phyloP scores from a whole-genome alignment of 2,797 vertebrate genomes.

The Parauchenoglanis ngamensis region DNA sequence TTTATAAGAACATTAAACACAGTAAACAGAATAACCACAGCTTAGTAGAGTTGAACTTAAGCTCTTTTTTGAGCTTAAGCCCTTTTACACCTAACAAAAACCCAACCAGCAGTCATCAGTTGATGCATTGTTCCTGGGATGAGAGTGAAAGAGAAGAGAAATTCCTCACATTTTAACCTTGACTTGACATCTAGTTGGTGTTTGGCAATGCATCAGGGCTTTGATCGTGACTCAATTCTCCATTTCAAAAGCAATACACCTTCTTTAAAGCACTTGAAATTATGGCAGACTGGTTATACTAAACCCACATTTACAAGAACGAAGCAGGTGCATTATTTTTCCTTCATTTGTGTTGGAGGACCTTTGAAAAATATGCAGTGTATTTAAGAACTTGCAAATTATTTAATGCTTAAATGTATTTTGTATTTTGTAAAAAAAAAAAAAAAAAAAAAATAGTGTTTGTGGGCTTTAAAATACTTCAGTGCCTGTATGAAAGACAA shows the following conservation, averaged over 20 bases:
- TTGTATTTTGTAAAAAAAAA: not conserved
- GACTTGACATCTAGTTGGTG: conserved; percentile 38
- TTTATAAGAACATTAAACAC: not conserved
- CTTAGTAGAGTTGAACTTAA: not conserved
- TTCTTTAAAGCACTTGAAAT: conserved; percentile 39
- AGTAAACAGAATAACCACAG: not conserved
- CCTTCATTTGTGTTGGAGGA: not conserved
- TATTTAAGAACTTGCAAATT: not conserved
- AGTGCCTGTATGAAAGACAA: not conserved
- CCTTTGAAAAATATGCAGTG: not conserved
- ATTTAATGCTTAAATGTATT: not conserved
- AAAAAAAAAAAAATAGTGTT: not conserved
- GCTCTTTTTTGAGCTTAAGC: not conserved
- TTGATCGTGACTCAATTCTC: conserved; percentile 46
- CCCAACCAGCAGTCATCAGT: not conserved
- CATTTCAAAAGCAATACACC: conserved; percentile 23
- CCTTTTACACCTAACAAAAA: conserved; percentile 22
- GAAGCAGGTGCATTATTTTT: conserved; percentile 28
- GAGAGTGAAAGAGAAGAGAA: conserved; percentile 7
- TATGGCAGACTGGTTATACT: conserved; percentile 39
- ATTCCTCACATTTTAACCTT: conserved; percentile 42
- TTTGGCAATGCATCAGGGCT: conserved; percentile 47
- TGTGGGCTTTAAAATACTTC: not conserved
- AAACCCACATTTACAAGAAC: conserved; percentile 22
- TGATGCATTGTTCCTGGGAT: not conserved